These are phyloP conservation scores for Microplitis mediator DNA, from an alignment of 1,140 invertebrate genomes.

Conservation along the genomic window DNA sequence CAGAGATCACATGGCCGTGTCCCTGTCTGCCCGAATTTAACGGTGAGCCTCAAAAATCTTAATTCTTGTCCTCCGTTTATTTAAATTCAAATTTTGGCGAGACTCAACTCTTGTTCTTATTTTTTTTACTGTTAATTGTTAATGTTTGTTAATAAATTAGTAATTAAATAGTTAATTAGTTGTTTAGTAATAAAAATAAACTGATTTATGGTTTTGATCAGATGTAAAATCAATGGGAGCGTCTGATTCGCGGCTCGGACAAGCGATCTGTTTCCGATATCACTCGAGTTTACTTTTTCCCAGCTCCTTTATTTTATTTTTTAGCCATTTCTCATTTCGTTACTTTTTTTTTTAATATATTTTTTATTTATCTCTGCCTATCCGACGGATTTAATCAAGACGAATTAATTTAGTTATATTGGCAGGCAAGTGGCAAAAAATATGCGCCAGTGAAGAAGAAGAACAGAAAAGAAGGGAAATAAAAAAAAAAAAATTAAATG, in stretches of 20 bases:
- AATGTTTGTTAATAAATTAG: too few species aligned
- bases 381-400: too few species aligned
- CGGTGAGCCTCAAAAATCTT: conserved; percentile 49
- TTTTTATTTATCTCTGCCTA: not conserved
- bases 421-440: too few species aligned
- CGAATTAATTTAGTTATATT: too few species aligned
- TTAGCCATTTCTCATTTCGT: not conserved
- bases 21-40: conserved; percentile 32
- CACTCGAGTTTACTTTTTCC: not conserved
- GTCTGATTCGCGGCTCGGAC: conserved; percentile 5
- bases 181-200: too few species aligned
- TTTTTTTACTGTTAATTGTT: not conserved
- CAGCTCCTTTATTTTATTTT: not conserved
- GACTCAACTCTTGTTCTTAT: not conserved
- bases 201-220: not conserved
- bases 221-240: not conserved
- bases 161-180: too few species aligned
- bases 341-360: not conserved
- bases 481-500: too few species aligned
- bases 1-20: conserved; percentile 48
- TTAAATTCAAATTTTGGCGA: not conserved
- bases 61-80: not conserved
- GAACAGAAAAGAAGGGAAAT: too few species aligned
- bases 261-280: conserved; percentile 14
- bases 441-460: too few species aligned